These are phyloP conservation scores for Hephaestus fuliginosus DNA, from an alignment of 2,797 vertebrate genomes.

Conservation along the genomic window DNA sequence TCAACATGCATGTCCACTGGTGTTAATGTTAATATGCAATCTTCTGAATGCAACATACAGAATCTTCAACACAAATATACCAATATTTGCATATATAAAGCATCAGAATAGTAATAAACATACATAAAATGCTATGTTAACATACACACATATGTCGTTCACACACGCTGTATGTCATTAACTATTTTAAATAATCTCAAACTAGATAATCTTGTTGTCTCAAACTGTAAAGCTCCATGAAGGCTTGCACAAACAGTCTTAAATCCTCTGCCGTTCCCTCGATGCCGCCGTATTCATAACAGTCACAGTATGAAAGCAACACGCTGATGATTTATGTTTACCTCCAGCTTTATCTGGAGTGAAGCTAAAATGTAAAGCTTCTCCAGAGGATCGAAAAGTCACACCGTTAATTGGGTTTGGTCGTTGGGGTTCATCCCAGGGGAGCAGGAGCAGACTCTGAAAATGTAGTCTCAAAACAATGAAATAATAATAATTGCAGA, in stretches of 20 bases:
- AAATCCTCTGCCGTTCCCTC: no score
- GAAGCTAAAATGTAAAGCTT: neutral
- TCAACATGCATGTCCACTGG: no score
- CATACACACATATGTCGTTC: neutral
- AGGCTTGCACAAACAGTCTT: neutral
- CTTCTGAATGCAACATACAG: no score
- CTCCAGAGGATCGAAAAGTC: neutral
- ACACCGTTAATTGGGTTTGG: neutral
- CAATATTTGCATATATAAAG: neutral
- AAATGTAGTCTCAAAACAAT: neutral
- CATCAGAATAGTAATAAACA: neutral
- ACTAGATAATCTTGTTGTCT: neutral
- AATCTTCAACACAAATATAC: no score
- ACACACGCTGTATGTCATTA: neutral
- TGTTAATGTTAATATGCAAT: no score
- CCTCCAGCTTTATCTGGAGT: neutral
- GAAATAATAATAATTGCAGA: neutral
- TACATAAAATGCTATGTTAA: neutral
- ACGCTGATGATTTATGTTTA: neutral
- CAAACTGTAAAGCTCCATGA: no score
- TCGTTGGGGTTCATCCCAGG: neutral
- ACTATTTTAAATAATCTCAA: neutral
- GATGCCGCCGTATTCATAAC: neutral
- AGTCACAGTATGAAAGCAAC: neutral
- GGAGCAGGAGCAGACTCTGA: neutral